Base-by-base conservation (phyloP, 2,797 vertebrate genomes). In the Petrocephalus sullivani region DNA sequence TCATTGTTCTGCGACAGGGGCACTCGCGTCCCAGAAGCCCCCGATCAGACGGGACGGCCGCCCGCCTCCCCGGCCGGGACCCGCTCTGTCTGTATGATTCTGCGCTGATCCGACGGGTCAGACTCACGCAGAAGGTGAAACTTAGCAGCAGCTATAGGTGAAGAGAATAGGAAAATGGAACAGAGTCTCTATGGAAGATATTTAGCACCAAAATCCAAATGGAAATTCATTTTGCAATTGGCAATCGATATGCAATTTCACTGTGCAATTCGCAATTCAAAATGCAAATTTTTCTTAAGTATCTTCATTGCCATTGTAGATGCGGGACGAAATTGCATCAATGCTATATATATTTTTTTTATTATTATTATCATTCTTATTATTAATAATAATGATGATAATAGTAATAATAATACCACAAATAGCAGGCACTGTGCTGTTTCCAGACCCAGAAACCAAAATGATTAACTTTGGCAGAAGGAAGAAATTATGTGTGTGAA, bases 1-100 rank as follows among this genome's bases (percentile, higher is more conserved):
- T 96, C 92, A 94, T 91, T 91, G 88, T 92, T 90, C 86, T 0
- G 89, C 93, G 91, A 95, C 95, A 93, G 95, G 94, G 90, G 54
- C 57, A 93, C 92, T 91, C 91, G 91, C 88, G 87, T 92, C 90
- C 94, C 89, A 91, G 94, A 94, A 90, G 82, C 60, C 92, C 93
- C 89, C 92, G 94, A 95, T 95, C 94, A 95, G 91, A 91, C 81
- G 89, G 92, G 92, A 93, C 90, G 14, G 89, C 91, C 89, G 53
- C 90, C 90, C 91, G 41, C 41, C 41, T 91, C 91, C 89, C 89
- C 92, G 94, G 92, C 81, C 37, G 37, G 67, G 33, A 71, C 28
- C 67, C 10, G 8, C 16, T 61, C 91, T 16, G 89, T 88, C 89
- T 89, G 90, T 4, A 85, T 46, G 14, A 78, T 57, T 54, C 37